phyloP scores from a whole-genome alignment of 2,797 vertebrate species.

The Trematomus bernacchii region DNA sequence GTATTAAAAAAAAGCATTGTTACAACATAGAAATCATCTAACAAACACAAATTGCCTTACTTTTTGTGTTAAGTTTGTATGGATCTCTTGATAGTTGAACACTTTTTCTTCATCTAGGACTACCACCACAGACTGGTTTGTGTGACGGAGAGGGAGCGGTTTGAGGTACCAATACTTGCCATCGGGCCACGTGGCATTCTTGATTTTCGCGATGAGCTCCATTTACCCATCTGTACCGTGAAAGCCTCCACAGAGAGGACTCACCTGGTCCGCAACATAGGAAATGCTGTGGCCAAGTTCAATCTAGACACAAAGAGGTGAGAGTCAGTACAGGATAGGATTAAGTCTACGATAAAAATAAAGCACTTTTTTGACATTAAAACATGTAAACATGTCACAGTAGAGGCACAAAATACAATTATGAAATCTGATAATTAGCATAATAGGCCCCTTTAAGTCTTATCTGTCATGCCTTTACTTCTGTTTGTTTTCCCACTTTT shows the following conservation, averaged over 20 bases:
- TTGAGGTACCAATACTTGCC: constrained; percentile 89
- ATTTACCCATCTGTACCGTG: constrained; percentile 87
- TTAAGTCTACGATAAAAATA: not conserved
- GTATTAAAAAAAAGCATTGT: too few species aligned
- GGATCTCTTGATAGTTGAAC: too few species aligned
- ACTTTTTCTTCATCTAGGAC: constrained; percentile 81
- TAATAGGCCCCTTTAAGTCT: too few species aligned
- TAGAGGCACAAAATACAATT: too few species aligned
- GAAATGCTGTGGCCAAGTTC: constrained; percentile 87
- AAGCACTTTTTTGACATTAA: too few species aligned
- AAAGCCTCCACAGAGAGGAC: constrained; percentile 88
- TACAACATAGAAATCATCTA: too few species aligned
- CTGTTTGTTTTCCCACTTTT: not conserved
- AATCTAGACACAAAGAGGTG: constrained; percentile 85
- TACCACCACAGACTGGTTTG: constrained; percentile 88
- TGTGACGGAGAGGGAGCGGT: constrained; percentile 90
- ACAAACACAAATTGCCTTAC: too few species aligned
- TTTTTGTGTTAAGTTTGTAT: too few species aligned
- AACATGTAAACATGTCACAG: too few species aligned
- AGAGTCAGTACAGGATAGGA: constrained; percentile 1
- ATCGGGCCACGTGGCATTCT: constrained; percentile 90
- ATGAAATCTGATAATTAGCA: too few species aligned
- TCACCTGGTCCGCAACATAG: constrained; percentile 89
- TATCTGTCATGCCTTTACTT: not conserved
- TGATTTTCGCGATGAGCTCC: constrained; percentile 89